Evolutionary conservation across 2,113 vertebrate species (phyloP), one percentile per base, ranked within the genome.

Genomic region (Emydocephalus ijimae): DNA sequence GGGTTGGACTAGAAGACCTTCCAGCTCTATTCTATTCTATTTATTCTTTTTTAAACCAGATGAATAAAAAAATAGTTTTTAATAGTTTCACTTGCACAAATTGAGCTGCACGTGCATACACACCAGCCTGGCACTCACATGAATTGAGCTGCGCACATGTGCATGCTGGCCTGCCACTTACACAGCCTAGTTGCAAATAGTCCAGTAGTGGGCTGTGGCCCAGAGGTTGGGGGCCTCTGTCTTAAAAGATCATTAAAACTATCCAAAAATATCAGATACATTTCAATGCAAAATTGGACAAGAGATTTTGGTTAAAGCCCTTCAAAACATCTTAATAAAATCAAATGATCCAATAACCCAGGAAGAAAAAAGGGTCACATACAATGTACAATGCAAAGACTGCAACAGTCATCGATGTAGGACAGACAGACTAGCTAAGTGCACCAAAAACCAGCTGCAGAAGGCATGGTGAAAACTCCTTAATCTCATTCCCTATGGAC

Each of bases 21-120:
- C 55, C 55, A 56, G 55, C 20, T 56, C 18, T 56, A 56, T 56
- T 52, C 1, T 56, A 56, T 56, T 56, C 55, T 56, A 15, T 54
- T 54, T 54, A 54, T 54, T 54, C 52, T 56, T 56, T 56, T 56
- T 52, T 74, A 43, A 34, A 24, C 20, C 26, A 20, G 91, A 97
- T 95, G 95, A 96, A 96, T 89, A 95, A 96, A 97, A 97, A 96
- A 94, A 52, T 52, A 52, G 50, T 52, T 52, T 52, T 52, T 48
- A 18, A 0, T 0, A 0, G 95, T 97, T 97, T 97, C 96, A 14
- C 55, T 56, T 56, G 55, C 5, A 1, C 55, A 56, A 56, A 18
- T 56, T 56, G 55, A 56, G 18, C 18, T 56, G 18, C 4, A 1
- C 55, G 18, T 5, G 3, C 55, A 56, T 56, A 5, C 55, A 56